Evolutionary conservation across 2,888 invertebrate genomes (phyloP).

Genomic region (Coelinius sp.): DNA sequence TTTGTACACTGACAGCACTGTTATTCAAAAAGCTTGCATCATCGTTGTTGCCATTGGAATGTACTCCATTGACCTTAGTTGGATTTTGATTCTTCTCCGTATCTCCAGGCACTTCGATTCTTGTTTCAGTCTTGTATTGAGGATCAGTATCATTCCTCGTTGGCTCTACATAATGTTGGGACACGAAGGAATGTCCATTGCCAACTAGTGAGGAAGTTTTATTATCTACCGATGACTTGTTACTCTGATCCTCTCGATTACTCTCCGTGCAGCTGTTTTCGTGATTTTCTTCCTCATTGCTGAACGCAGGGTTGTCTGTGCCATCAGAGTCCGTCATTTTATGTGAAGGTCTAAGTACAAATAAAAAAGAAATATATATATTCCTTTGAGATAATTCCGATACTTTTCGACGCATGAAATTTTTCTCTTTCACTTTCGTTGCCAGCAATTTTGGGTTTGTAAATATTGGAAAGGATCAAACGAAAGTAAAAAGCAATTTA

Average conservation of each 20-base stretch:
- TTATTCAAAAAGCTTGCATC: slow-evolving; percentile 68
- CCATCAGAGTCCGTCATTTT: slow-evolving; percentile 62
- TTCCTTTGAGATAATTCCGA: not conserved
- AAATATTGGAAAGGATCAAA: slow-evolving; percentile 15
- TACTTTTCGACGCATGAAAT: not conserved
- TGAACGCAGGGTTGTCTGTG: slow-evolving; percentile 68
- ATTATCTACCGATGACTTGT: slow-evolving; percentile 44
- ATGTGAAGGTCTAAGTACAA: slow-evolving; percentile 13
- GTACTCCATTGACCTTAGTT: slow-evolving; percentile 63
- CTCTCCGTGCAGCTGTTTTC: slow-evolving; percentile 50
- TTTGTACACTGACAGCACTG: slow-evolving; percentile 62
- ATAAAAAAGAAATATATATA: not conserved
- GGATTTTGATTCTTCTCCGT: slow-evolving; percentile 56
- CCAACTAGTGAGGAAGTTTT: slow-evolving; percentile 50
- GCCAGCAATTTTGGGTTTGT: slow-evolving; percentile 13
- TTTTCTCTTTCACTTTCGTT: not conserved
- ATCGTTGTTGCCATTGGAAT: slow-evolving; percentile 67
- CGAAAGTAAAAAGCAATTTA: slow-evolving; percentile 15
- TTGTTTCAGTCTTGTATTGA: slow-evolving; percentile 63
- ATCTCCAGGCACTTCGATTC: slow-evolving; percentile 64
- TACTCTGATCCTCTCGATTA: slow-evolving; percentile 51
- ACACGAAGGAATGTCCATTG: slow-evolving; percentile 62
- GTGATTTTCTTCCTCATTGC: slow-evolving; percentile 60
- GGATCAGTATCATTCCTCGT: slow-evolving; percentile 58
- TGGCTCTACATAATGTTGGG: slow-evolving; percentile 64